Base-by-base conservation (phyloP, 2,888 invertebrate genomes). In the Dysmachus trigonus region DNA sequence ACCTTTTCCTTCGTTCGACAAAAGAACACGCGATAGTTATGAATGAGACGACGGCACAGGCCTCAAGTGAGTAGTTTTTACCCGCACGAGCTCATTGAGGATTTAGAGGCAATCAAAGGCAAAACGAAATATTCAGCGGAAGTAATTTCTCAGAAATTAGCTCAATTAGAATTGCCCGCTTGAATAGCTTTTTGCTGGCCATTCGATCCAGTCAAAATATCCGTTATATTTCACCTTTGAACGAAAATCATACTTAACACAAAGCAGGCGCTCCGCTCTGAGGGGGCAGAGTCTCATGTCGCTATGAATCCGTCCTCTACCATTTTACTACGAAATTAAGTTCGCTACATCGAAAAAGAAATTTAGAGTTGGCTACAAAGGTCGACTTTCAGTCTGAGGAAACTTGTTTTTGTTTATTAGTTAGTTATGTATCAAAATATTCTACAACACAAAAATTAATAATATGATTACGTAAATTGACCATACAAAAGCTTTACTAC, bases 11-110 rank as follows among this genome's bases (percentile, higher is more conserved):
- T 22, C 15, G 31, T 31, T 73, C 73, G 84, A 85, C 72, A 85
- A 85, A 85, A 51, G 84, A 85, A 85, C 84, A 85, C 84, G 84
- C 84, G 84, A 85, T 85, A 85, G 84, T 85, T 85, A 85, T 85
- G 84, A 85, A 82, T 82, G 81, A 62, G 81, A 81, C 33, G 81
- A 81, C 33, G n/a, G 62, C 62, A 27, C 62, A 22, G 79, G 47
- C 35, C 81, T 18, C 31, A 81, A 82, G 81, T 82, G 81, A 31
- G 81, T 62, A 47, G 81, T 82, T 82, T 82, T 82, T 82, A 62
- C n/a, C 81, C 81, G 81, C 81, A 82, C 81, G 81, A 82, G 81
- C 81, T 82, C 81, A 82, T 82, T 82, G 81, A 82, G 81, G 62
- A 62, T 82, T 82, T 62, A 82, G 22, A 77, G 81, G 81, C 33